phyloP scores from a whole-genome alignment of 2,888 invertebrate species.

The Andricus curvator region DNA sequence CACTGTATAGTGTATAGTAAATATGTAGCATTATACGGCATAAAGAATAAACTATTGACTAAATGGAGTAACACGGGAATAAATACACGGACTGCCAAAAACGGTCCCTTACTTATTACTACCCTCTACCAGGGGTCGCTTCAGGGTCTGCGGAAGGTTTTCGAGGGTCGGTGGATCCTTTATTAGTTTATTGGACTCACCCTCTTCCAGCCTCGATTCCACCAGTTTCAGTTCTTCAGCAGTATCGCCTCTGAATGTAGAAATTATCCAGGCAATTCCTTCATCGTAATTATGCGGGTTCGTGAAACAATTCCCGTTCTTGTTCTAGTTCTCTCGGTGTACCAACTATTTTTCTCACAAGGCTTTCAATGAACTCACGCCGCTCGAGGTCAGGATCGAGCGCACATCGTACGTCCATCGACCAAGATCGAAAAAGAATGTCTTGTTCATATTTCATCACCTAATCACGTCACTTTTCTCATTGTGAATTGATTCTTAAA shows the following conservation, averaged over 20 bases:
- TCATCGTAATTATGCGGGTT: constrained; percentile 15
- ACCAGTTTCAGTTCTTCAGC: background rate
- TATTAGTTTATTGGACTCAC: background rate
- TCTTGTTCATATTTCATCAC: constrained; percentile 10
- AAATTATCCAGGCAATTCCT: constrained; percentile 12
- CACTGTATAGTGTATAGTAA: background rate
- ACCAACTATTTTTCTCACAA: constrained; percentile 16
- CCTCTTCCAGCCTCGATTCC: background rate
- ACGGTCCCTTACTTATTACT: background rate
- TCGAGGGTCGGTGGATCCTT: constrained; percentile 7
- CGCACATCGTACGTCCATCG: constrained; percentile 25
- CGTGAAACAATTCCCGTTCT: constrained; percentile 21
- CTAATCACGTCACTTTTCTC: background rate
- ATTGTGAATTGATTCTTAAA: background rate
- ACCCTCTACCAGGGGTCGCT: background rate
- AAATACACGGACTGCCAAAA: background rate
- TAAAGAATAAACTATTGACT: background rate
- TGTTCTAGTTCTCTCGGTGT: constrained; percentile 9
- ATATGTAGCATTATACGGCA: background rate
- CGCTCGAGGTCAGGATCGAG: constrained; percentile 37
- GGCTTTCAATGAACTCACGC: constrained; percentile 30
- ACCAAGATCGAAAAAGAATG: background rate
- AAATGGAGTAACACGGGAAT: background rate
- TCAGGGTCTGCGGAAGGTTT: background rate
- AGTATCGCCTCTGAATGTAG: background rate